Base-by-base conservation (phyloP, 2,888 invertebrate species). In the Thumatha senex region DNA sequence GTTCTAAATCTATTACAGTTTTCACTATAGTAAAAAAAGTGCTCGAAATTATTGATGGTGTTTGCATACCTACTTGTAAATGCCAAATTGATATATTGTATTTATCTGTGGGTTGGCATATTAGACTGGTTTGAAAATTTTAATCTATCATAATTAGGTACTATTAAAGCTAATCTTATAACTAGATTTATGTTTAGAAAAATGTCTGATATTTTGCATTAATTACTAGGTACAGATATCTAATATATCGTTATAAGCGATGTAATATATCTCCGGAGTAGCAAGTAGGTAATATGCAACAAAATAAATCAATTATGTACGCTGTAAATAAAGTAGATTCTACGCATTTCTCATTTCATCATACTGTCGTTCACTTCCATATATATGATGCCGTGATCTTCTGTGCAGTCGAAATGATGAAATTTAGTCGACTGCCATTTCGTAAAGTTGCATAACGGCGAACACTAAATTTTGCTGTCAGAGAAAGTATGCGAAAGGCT, bases 401-500 rank as follows among this genome's bases (percentile, higher is more conserved):
- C 86, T 84, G 84, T 80, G 76, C 68, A 74, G 77, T 75, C 78
- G 78, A 83, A 88, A 85, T 91, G 88, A 86, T 89, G 90, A 91
- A 91, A 91, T 89, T 89, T 85, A 82, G 86, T 83, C 80, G 81
- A 74, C 82, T 88, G 89, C 89, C 87, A 89, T 90, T 91, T 89
- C 82, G 84, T 82, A 77, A 69, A 64, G 74, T 88, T 82, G 82
- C 86, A 78, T 79, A 90, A 89, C 74, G 63, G 73, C 76, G 82
- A 82, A 86, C 85, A 89, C 90, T 87, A 89, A 91, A 90, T 90
- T 91, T 90, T 90, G 89, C 86, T 86, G 89, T 84, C 89, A 88
- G 91, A 89, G 91, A 91, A 91, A 91, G 91, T 89, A 84, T 83
- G 82, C 90, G 91, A 91, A 91, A 91, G 91, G 88, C 76, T 82